A percentile compares a stretch with the other conserved stretches of the same genome.
These are phyloP conservation scores for Cremastobaeus sp. DNA, from an alignment of 2,888 invertebrate genomes.

Conservation along the genomic window DNA sequence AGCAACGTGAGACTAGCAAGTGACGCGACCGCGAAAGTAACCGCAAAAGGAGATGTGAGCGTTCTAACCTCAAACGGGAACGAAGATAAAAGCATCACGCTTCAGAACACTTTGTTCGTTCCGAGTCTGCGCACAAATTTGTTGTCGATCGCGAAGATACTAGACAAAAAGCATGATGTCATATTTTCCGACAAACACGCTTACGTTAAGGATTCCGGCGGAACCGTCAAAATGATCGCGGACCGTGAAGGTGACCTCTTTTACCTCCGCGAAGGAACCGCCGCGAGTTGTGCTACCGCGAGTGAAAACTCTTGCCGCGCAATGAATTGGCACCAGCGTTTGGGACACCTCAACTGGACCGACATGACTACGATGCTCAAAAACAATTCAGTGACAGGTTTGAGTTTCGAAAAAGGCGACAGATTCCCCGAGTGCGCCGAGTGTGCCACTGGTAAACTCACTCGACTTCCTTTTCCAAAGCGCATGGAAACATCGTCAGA, in stretches of 20 bases:
- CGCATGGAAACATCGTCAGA: not conserved
- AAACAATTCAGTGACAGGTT: no score
- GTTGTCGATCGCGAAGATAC: constrained; percentile 24
- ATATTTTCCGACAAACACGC: not conserved
- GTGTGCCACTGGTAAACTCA: constrained; percentile 18
- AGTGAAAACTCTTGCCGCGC: no score
- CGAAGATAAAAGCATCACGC: not conserved
- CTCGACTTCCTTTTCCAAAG: constrained; percentile 14
- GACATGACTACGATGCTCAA: not conserved
- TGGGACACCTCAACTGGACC: constrained; percentile 1
- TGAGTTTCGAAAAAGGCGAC: no score
- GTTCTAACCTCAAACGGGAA: not conserved
- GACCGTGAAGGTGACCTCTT: constrained; percentile 1
- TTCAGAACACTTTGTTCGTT: constrained; percentile 30
- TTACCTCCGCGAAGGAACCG: constrained; percentile 2
- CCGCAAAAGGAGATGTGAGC: not conserved
- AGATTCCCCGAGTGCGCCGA: not conserved
- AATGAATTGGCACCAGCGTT: not conserved
- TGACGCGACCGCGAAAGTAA: not conserved
- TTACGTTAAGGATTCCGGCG: not conserved
- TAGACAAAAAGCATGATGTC: constrained; percentile 5
- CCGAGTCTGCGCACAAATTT: constrained; percentile 21
- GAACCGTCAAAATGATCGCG: not conserved
- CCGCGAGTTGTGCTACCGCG: no score
- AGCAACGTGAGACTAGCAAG: not conserved